phyloP scores from a whole-genome alignment of 2,888 invertebrate genomes.

The Coleophora deauratella region DNA sequence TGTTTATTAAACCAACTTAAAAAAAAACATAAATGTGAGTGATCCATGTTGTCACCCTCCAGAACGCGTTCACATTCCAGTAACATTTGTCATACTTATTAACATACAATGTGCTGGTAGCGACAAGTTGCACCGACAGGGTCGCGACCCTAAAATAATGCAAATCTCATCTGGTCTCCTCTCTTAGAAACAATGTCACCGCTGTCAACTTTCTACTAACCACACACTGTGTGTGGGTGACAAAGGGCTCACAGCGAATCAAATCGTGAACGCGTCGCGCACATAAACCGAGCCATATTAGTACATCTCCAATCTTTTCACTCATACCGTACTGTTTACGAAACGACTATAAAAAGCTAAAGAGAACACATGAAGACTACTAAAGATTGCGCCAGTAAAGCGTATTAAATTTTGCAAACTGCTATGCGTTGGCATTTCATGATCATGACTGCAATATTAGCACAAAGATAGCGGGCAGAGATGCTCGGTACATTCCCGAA shows the following conservation, averaged over 20 bases:
- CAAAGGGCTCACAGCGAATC: conserved; percentile 13
- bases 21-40: too few relatives aligned
- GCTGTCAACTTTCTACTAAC: conserved; percentile 14
- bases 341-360: conserved; percentile 16
- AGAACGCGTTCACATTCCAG: conserved; percentile 34
- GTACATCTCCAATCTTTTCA: conserved; percentile 18
- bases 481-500: conserved; percentile 2
- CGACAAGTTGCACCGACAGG: conserved; percentile 34
- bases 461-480: conserved; percentile 1
- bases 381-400: conserved; percentile 2
- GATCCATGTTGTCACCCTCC: conserved; percentile 12
- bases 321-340: conserved; percentile 12
- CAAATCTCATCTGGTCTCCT: conserved; percentile 14
- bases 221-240: conserved; percentile 11
- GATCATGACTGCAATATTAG: neutral
- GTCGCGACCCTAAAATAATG: conserved; percentile 34
- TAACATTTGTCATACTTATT: conserved; percentile 42
- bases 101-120: conserved; percentile 69
- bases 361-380: conserved; percentile 2
- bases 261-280: conserved; percentile 15
- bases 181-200: conserved; percentile 4
- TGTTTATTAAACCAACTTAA: too few relatives aligned
- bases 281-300: conserved; percentile 20
- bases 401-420: conserved; percentile 1
- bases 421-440: conserved; percentile 1